These are phyloP conservation scores for Sebastes diaconus DNA, from an alignment of 2,797 vertebrate species.

Conservation along the genomic window DNA sequence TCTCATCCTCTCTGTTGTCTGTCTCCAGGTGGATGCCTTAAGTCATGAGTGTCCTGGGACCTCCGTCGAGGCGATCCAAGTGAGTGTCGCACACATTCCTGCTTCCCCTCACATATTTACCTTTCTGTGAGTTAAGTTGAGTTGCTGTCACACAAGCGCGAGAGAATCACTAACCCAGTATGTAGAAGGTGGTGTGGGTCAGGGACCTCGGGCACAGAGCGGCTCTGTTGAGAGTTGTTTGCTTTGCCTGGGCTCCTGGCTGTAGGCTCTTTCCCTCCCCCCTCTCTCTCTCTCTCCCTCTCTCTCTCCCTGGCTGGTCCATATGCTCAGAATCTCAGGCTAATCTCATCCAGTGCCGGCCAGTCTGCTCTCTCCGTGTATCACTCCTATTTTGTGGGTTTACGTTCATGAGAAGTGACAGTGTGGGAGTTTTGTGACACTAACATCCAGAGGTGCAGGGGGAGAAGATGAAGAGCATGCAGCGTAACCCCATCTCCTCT, in stretches of 20 bases:
- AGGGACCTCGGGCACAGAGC: conserved; percentile 81
- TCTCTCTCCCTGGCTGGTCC: conserved; percentile 53
- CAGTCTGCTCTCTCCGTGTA: conserved; percentile 32
- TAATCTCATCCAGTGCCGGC: conserved; percentile 66
- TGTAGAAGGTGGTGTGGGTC: conserved; percentile 71
- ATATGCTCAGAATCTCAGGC: conserved; percentile 77
- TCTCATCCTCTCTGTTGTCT: background rate
- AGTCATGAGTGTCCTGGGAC: conserved; percentile 75
- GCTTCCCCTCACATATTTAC: conserved; percentile 35
- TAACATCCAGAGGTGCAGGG: conserved; percentile 29
- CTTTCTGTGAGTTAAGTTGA: conserved; percentile 28
- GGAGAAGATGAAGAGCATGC: conserved; percentile 78
- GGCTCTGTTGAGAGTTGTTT: conserved; percentile 84
- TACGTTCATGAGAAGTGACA: conserved; percentile 28
- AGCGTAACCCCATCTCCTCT: conserved; percentile 70
- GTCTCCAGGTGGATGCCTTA: conserved; percentile 77
- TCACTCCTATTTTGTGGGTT: conserved; percentile 15
- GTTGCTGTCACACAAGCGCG: conserved; percentile 22
- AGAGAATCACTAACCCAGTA: conserved; percentile 70
- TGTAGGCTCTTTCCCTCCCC: conserved; percentile 30
- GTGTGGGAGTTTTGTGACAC: conserved; percentile 32
- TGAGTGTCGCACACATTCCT: conserved; percentile 68
- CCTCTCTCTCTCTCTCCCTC: conserved; percentile 41
- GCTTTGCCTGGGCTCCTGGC: conserved; percentile 75
- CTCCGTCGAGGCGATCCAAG: conserved; percentile 71